phyloP scores from a whole-genome alignment of 2,113 vertebrate genomes.

The Suncus etruscus region DNA sequence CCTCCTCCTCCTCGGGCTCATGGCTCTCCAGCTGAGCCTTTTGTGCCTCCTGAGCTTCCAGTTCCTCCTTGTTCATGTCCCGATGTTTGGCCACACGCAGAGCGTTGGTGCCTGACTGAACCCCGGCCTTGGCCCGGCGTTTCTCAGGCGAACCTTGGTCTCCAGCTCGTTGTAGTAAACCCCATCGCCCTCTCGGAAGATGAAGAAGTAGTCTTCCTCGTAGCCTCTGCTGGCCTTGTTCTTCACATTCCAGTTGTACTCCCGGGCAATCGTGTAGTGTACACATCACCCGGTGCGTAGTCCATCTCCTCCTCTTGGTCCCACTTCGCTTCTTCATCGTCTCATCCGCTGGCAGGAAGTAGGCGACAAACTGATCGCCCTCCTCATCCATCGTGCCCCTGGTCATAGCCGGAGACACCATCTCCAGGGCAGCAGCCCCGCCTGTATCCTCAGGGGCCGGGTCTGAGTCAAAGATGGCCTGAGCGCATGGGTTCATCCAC shows the following conservation, averaged over 20 bases:
- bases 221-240: conserved; percentile 99
- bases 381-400: conserved; percentile 99
- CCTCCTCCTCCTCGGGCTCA: conserved; percentile 93
- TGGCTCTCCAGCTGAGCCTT: conserved; percentile 97
- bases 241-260: conserved; percentile 99
- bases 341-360: conserved; percentile 95
- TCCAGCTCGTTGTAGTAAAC: conserved; percentile 98
- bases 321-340: conserved; percentile 95
- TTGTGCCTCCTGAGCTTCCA: conserved; percentile 96
- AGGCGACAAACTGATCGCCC: conserved; percentile 97
- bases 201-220: conserved; percentile 98
- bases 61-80: conserved; percentile 97
- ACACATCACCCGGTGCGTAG: conserved; percentile 95
- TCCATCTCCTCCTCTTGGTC: conserved; percentile 94
- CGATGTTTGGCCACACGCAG: conserved; percentile 96
- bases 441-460: conserved; percentile 95
- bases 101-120: conserved; percentile 95
- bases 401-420: conserved; percentile 98
- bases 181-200: conserved; percentile 95
- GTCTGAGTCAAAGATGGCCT: conserved; percentile 97
- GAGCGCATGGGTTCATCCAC: conserved; percentile 98
- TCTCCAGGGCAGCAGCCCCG: conserved; percentile 90
- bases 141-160: conserved; percentile 97
- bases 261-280: conserved; percentile 96
- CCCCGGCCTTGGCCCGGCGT: conserved; percentile 95